Percentiles rank a stretch among this genome's conserved stretches.
phyloP scores from a whole-genome alignment of 2,797 vertebrate species.

The Microctenopoma steveboyesi region DNA sequence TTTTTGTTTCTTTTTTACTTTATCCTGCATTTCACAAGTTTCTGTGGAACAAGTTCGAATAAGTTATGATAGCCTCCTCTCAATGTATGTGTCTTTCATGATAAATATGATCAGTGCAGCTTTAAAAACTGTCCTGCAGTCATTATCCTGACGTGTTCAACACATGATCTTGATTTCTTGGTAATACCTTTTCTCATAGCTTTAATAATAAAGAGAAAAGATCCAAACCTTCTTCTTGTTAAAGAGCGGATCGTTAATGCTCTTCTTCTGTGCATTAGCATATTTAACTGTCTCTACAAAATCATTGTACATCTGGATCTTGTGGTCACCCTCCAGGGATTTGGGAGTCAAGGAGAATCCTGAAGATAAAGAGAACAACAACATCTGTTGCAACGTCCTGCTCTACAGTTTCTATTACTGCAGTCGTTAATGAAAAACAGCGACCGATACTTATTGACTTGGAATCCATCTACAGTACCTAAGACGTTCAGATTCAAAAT shows the following conservation, averaged over 20 bases:
- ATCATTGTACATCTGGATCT: slow-evolving; percentile 82
- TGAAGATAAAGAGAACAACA: slow-evolving; percentile 50
- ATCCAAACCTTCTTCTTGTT: slow-evolving; percentile 54
- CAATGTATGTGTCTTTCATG: too few relatives aligned
- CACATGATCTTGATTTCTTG: not conserved
- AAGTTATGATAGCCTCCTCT: too few relatives aligned
- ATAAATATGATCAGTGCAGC: too few relatives aligned
- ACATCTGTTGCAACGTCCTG: not conserved
- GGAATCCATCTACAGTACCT: too few relatives aligned
- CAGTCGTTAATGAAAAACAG: too few relatives aligned
- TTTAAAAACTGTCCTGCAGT: not conserved
- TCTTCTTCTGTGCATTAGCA: slow-evolving; percentile 82
- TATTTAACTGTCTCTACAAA: slow-evolving; percentile 90
- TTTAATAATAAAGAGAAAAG: not conserved
- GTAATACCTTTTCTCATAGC: not conserved
- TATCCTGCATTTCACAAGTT: too few relatives aligned
- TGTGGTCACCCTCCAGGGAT: slow-evolving; percentile 64
- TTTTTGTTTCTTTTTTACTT: too few relatives aligned
- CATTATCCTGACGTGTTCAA: not conserved
- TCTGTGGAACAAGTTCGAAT: too few relatives aligned
- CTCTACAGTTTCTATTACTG: not conserved
- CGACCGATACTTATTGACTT: not conserved
- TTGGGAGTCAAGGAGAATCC: slow-evolving; percentile 80
- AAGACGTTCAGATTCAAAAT: too few relatives aligned
- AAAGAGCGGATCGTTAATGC: slow-evolving; percentile 79